Evolutionary conservation across 2,797 vertebrate genomes (phyloP), one percentile per base, ranked within the genome.

Genomic region (Clarias pachynema): DNA sequence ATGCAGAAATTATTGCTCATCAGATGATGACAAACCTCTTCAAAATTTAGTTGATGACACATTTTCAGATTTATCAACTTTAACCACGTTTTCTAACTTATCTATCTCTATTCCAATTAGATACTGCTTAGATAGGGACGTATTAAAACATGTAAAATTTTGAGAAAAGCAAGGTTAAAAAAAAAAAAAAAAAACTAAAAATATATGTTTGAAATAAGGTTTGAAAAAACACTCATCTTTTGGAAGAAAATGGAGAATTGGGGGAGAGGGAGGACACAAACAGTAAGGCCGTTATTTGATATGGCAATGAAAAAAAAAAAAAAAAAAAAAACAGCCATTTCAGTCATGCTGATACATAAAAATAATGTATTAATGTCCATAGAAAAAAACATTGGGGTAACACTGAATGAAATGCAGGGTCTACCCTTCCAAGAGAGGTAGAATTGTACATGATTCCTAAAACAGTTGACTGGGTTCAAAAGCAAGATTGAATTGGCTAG

Each of bases 351-450:
- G 86, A 84, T 88, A 90, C 87, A 91, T 89, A 88, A 95, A 91
- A 91, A 88, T 85, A 88, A 94, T 92, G 90, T 88, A 93, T 95
- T 94, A 94, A 95, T 94, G 94, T 88, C 85, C 86, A 86, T 89
- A 79, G 80, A 94, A 91, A 89, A 94, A 94, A 94, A 93, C 93
- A 93, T 94, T 91, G 90, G 90, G 93, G 90, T 94, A 95, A 96
- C 94, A 95, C 94, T 94, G 93, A 96, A 94, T 95, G 95, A 94
- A 95, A 94, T 92, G 91, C 93, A 94, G 86, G 86, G 86, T 87
- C 86, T 88, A 87, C 86, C 89, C 80, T 87, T 89, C 88, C 81
- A 74, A 87, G 84, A 86, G 86, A 89, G 86, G 86, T 73, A 87
- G 84, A 81, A 82, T 73, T 84, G 85, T 88, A 88, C 87, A 89